These are phyloP conservation scores for Polia nebulosa DNA, from an alignment of 2,888 invertebrate genomes.

Conservation along the genomic window DNA sequence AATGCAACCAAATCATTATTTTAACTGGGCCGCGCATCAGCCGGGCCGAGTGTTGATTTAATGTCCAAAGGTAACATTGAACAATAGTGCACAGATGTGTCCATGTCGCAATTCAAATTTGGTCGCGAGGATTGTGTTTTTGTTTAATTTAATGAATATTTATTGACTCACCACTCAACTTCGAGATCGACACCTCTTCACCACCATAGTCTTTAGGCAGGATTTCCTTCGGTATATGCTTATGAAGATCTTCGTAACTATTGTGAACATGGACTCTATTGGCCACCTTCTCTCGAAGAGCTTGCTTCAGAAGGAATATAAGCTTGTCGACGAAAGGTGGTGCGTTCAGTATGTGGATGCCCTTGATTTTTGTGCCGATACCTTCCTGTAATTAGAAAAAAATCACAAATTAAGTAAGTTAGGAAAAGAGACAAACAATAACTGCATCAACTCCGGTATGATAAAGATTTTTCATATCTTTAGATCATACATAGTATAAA, in stretches of 20 bases:
- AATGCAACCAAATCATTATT: too few relatives aligned
- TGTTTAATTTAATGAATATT: too few relatives aligned
- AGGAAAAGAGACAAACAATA: neutral
- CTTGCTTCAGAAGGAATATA: slow-evolving; percentile 82
- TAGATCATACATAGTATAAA: too few relatives aligned
- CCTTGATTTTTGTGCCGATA: slow-evolving; percentile 85
- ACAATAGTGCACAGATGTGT: too few relatives aligned
- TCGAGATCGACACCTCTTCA: slow-evolving; percentile 75
- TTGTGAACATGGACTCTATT: slow-evolving; percentile 83
- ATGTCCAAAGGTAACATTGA: too few relatives aligned
- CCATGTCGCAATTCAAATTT: too few relatives aligned
- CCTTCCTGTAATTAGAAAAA: slow-evolving; percentile 80
- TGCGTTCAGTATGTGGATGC: slow-evolving; percentile 85
- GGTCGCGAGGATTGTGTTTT: too few relatives aligned
- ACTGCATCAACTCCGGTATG: too few relatives aligned
- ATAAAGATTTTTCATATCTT: too few relatives aligned
- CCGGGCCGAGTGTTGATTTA: too few relatives aligned
- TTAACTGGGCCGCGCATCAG: too few relatives aligned
- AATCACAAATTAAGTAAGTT: neutral
- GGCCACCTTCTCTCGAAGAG: slow-evolving; percentile 83
- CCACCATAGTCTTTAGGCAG: slow-evolving; percentile 85
- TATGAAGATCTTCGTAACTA: slow-evolving; percentile 81
- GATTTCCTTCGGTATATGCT: slow-evolving; percentile 83
- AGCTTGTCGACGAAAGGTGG: slow-evolving; percentile 83
- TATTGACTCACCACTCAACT: slow-evolving; percentile 77